Evolutionary conservation across 2,113 vertebrate species (phyloP), one percentile per base, ranked within the genome.

Genomic region (Poecilia latipinna): DNA sequence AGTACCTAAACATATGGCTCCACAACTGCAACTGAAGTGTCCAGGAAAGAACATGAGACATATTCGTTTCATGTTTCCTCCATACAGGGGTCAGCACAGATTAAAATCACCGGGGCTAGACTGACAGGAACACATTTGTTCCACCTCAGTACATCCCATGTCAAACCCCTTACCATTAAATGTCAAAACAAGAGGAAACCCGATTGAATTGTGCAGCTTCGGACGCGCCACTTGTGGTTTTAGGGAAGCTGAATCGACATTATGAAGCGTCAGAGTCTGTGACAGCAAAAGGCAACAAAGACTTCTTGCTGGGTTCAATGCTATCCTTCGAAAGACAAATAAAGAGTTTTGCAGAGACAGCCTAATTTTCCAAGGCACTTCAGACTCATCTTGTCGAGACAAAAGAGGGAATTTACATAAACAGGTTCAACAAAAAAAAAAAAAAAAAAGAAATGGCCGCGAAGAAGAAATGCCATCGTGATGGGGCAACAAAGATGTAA

Each of bases 191-290:
- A 70, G 70, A 26, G 44, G 64, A 88, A 70, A 78, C 29, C 77
- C 82, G 81, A 75, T 86, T 89, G 82, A 68, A 78, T 76, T 84
- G 67, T 70, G 81, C 77, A 83, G 79, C 81, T 92, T 90, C 86
- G 85, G 89, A 88, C 79, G 72, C 69, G 72, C 73, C 54, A 64
- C 62, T 89, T 63, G 61, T 70, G 67, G 71, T 72, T 67, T 77
- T 77, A n/a, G 75, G 78, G 86, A 75, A 88, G 89, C 86, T 88
- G 88, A 90, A 87, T 78, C 78, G 76, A 84, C 82, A 86, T 87
- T 83, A 87, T 88, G 77, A 78, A 70, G 79, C 65, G 73, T 87
- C 88, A 87, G 31, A 72, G 78, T 76, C 80, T 83, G 84, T 82
- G 86, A 89, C 82, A 86, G 84, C 75, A 75, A 77, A 79, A 86